Conservation (phyloP, 1,140 invertebrate species). For the Drosophila sturtevanti region DNA sequence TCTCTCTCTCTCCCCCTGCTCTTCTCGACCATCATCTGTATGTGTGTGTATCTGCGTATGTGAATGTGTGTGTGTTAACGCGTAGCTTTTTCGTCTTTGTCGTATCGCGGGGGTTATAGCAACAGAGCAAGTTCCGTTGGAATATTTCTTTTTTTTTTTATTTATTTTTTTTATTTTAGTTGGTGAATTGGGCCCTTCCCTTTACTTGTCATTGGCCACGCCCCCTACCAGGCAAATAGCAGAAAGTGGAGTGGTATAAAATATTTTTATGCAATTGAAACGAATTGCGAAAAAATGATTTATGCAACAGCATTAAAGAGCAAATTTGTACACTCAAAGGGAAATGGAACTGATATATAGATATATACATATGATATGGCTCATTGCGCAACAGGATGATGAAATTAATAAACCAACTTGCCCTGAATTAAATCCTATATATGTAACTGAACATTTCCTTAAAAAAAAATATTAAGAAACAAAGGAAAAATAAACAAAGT, state of each 20-base stretch:
- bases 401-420: slow-evolving; percentile 31
- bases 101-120: slow-evolving; percentile 18
- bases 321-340: slow-evolving; percentile 62
- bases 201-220: slow-evolving; percentile 26
- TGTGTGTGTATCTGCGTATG: background rate
- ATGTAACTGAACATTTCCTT: background rate
- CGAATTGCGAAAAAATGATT: slow-evolving; percentile 71
- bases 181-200: background rate
- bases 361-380: slow-evolving; percentile 34
- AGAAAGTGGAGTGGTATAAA: slow-evolving; percentile 43
- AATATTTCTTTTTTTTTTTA: slow-evolving; percentile 27
- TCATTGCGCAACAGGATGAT: slow-evolving; percentile 27
- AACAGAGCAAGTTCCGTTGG: slow-evolving; percentile 31
- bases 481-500: too few species aligned
- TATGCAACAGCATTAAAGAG: slow-evolving; percentile 71
- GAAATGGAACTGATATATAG: slow-evolving; percentile 46
- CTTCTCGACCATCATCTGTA: background rate
- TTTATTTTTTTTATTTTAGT: background rate
- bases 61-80: slow-evolving; percentile 46
- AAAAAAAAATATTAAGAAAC: background rate
- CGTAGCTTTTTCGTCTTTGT: slow-evolving; percentile 23
- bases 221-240: slow-evolving; percentile 18
- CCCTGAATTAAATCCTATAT: background rate
- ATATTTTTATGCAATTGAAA: slow-evolving; percentile 77
- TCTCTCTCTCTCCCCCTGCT: too few species aligned